Conservation (phyloP, 2,113 vertebrate genomes). For the Isichthys henryi region DNA sequence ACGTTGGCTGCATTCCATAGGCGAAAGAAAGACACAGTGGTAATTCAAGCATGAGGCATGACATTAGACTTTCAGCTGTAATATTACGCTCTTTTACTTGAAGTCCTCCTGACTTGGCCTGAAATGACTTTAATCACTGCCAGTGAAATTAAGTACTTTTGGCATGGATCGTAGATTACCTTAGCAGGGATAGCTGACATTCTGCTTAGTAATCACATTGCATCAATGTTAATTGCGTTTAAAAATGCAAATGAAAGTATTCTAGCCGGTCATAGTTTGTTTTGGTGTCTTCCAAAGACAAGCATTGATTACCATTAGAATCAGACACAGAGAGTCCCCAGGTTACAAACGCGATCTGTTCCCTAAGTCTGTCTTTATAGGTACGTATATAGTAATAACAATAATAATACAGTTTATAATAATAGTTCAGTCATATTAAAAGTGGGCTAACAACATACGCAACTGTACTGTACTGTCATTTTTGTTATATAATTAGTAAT, state of each 20-base stretch:
- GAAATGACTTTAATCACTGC: not conserved
- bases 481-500: no score
- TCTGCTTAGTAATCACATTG: not conserved
- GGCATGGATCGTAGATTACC: not conserved
- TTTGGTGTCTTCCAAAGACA: not conserved
- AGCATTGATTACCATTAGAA: not conserved
- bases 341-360: not conserved
- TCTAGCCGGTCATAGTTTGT: not conserved
- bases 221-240: not conserved
- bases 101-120: not conserved
- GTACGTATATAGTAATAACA: not conserved
- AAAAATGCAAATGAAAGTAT: not conserved
- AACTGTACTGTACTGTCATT: not conserved
- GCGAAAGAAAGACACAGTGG: not conserved
- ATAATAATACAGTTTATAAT: not conserved
- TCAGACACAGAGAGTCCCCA: not conserved
- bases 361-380: not conserved
- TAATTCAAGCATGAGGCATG: not conserved
- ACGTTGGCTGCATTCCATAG: not conserved
- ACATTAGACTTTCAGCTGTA: not conserved
- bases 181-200: not conserved
- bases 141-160: not conserved
- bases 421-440: not conserved
- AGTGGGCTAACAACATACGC: not conserved
- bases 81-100: not conserved